phyloP scores from a whole-genome alignment of 53 echinoderm and acorn worm species.

The Holothuria scabra region DNA sequence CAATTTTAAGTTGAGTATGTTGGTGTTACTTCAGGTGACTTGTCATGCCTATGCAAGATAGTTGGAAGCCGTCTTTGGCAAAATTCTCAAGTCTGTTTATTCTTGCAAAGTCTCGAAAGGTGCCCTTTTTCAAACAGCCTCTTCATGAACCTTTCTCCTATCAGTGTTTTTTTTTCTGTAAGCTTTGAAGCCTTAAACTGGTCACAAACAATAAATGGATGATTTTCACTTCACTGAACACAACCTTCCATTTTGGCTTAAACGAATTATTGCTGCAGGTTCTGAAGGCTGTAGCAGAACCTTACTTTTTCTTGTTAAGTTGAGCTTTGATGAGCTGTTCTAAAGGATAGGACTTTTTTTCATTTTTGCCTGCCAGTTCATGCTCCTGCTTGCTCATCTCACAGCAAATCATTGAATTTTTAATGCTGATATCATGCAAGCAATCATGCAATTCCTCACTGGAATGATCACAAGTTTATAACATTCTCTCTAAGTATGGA shows the following conservation, averaged over 20 bases:
- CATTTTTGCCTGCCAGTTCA: conserved; percentile 37
- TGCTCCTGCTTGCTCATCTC: neutral
- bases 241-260: neutral
- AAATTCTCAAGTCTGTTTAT: conserved; percentile 17
- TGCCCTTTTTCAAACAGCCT: conserved; percentile 20
- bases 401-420: no score
- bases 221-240: neutral
- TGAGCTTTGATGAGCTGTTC: neutral
- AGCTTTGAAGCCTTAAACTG: conserved; percentile 12
- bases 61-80: conserved; percentile 49
- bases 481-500: no score
- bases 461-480: no score
- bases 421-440: no score
- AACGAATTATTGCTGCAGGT: neutral
- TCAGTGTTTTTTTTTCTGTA: neutral
- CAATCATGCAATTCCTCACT: no score
- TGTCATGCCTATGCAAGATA: conserved; percentile 31
- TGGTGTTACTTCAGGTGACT: no score
- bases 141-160: conserved; percentile 9
- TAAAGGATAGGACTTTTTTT: conserved; percentile 59
- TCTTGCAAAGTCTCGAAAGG: conserved; percentile 21
- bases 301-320: conserved; percentile 8
- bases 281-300: conserved; percentile 24
- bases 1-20: neutral
- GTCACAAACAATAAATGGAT: neutral